phyloP scores from a whole-genome alignment of 1,140 invertebrate species.

The Papilio helenus region DNA sequence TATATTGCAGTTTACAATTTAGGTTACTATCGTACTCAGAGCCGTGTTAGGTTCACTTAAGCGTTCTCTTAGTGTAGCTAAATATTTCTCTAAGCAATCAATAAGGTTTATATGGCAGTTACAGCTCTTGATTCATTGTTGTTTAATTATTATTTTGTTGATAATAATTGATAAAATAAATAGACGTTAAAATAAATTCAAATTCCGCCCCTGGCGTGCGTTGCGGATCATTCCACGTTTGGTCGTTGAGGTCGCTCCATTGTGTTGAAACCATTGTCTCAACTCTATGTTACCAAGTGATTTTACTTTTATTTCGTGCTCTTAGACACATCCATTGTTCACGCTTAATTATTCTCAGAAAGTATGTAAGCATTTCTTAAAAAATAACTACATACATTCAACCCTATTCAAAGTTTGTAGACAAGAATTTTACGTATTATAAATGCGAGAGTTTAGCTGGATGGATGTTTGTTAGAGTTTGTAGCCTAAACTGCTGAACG shows the following conservation, averaged over 20 bases:
- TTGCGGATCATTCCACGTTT: not conserved
- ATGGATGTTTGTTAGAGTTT: no score
- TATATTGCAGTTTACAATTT: no score
- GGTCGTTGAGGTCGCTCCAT: constrained; percentile 7
- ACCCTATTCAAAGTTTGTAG: not conserved
- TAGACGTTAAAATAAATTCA: not conserved
- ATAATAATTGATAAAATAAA: not conserved
- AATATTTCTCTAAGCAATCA: no score
- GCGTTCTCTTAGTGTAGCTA: no score
- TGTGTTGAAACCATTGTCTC: constrained; percentile 3
- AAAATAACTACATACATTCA: not conserved
- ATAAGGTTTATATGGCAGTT: no score
- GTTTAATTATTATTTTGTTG: not conserved
- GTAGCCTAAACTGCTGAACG: no score
- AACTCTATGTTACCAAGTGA: not conserved
- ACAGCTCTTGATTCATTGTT: no score
- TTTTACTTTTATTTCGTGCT: constrained; percentile 26
- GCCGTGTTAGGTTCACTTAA: no score
- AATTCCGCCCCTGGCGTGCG: not conserved
- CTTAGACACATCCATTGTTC: constrained; percentile 22
- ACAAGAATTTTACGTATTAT: no score
- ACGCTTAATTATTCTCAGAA: constrained; percentile 25
- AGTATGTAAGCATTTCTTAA: not conserved
- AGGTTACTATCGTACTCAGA: no score
- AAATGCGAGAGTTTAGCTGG: no score